These are phyloP conservation scores for Lota lota DNA, from an alignment of 2,113 vertebrate genomes.

Conservation along the genomic window DNA sequence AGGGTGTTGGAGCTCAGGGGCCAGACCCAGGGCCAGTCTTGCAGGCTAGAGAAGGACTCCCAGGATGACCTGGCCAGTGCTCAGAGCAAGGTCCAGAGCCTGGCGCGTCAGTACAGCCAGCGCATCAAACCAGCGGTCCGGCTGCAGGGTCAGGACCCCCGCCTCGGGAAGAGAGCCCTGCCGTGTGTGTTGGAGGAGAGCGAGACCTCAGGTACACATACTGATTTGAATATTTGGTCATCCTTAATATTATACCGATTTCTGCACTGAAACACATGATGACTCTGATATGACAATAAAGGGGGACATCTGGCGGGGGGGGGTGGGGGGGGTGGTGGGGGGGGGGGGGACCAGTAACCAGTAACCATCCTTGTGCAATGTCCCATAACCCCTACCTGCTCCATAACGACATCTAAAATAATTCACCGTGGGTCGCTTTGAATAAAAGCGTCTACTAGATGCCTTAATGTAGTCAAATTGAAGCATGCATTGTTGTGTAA, in stretches of 20 bases:
- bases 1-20: slow-evolving; percentile 59
- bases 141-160: slow-evolving; percentile 24
- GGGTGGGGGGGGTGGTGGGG: too few species aligned
- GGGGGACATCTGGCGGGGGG: too few species aligned
- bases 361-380: too few species aligned
- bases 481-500: too few species aligned
- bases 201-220: slow-evolving; percentile 45
- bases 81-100: slow-evolving; percentile 82
- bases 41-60: slow-evolving; percentile 31
- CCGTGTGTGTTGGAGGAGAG: slow-evolving; percentile 63
- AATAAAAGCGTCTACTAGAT: too few species aligned
- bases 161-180: slow-evolving; percentile 21
- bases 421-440: too few species aligned
- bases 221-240: not conserved
- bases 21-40: slow-evolving; percentile 26
- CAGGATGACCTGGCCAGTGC: slow-evolving; percentile 36
- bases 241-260: not conserved
- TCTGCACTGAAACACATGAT: too few species aligned
- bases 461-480: too few species aligned
- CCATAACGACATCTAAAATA: too few species aligned
- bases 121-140: slow-evolving; percentile 69
- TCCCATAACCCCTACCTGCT: too few species aligned
- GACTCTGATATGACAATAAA: too few species aligned
- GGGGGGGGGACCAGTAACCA: too few species aligned
- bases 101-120: slow-evolving; percentile 89